Percentiles rank a stretch among this genome's conserved stretches.
Conservation (phyloP, 2,797 vertebrate genomes). For the Sebastiscus albofasciatus region DNA sequence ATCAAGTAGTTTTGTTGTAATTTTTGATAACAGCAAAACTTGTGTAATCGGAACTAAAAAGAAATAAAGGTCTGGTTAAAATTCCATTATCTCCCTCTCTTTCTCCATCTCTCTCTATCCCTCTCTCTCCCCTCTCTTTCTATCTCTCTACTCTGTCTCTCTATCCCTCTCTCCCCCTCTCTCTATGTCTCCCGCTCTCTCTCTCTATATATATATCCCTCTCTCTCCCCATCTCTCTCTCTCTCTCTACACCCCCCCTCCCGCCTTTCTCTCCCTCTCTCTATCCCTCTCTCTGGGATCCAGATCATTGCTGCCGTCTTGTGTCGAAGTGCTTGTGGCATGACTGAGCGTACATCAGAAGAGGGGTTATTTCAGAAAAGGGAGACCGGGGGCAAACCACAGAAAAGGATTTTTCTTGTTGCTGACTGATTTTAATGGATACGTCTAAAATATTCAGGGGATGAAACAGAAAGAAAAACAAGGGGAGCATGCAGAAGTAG, state of each 20-base stretch:
- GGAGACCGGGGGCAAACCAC: not conserved
- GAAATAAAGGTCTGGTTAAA: not conserved
- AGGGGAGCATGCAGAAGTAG: not conserved
- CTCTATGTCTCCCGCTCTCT: not conserved
- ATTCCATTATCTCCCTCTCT: not conserved
- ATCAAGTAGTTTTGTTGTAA: not conserved
- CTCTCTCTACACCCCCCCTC: not conserved
- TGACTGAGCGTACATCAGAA: constrained; percentile 4
- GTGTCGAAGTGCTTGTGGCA: constrained; percentile 10
- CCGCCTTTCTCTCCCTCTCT: too few relatives aligned
- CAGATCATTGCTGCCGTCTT: constrained; percentile 37
- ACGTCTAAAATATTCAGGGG: not conserved
- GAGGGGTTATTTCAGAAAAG: not conserved
- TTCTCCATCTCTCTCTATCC: too few relatives aligned
- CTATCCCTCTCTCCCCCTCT: too few relatives aligned
- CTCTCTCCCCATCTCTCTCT: not conserved
- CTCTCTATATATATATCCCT: not conserved
- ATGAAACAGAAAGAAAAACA: not conserved
- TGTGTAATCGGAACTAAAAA: not conserved
- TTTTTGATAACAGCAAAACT: not conserved
- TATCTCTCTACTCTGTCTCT: not conserved
- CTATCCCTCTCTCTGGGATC: constrained; percentile 3
- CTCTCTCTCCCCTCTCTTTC: not conserved
- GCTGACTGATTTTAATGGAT: constrained; percentile 11
- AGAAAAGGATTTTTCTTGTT: not conserved